A percentile compares a stretch with the other conserved stretches of the same genome.
phyloP scores from a whole-genome alignment of 2,888 invertebrate genomes.

The Ophion slaviceki region DNA sequence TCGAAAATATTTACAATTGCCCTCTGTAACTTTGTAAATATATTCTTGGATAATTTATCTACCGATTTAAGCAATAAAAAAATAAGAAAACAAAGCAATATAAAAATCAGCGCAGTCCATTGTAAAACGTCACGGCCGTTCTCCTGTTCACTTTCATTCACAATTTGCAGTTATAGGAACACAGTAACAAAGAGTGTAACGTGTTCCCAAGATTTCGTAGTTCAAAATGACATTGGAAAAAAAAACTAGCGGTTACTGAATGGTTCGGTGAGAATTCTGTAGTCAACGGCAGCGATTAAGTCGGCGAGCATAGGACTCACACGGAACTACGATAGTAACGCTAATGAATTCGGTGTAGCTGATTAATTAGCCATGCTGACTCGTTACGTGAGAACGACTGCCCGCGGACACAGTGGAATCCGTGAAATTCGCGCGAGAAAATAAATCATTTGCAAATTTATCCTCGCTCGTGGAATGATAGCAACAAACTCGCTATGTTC shows the following conservation, averaged over 20 bases:
- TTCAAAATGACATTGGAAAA: not conserved
- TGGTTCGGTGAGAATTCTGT: not conserved
- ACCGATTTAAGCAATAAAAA: no score
- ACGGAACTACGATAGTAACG: not conserved
- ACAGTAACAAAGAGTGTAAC: no score
- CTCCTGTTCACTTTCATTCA: no score
- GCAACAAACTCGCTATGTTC: no score
- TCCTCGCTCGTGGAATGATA: not conserved
- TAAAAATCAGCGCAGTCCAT: no score
- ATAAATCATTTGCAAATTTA: not conserved
- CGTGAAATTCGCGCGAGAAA: not conserved
- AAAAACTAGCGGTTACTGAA: not conserved
- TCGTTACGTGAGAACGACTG: not conserved
- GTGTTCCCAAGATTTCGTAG: no score
- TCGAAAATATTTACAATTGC: no score
- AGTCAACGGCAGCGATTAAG: not conserved
- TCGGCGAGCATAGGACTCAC: not conserved
- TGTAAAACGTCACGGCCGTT: no score
- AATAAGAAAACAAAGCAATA: no score
- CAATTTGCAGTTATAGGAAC: no score
- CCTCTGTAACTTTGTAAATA: no score
- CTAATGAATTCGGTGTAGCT: not conserved
- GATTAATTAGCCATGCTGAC: not conserved
- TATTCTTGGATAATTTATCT: no score
- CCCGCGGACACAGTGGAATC: not conserved